Conservation (phyloP, 2,797 vertebrate genomes). For the Rhinogobio ventralis region DNA sequence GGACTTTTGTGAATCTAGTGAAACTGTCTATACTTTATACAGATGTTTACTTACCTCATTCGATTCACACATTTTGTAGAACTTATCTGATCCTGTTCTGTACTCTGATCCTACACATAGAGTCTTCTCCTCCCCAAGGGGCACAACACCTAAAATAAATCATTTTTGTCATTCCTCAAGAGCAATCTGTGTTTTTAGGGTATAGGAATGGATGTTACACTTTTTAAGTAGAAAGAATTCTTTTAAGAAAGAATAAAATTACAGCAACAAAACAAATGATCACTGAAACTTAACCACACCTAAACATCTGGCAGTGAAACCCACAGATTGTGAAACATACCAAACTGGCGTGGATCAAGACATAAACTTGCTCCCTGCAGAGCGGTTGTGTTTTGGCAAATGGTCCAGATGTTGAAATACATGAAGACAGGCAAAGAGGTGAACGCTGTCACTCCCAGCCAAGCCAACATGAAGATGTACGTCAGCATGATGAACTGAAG, state of each 20-base stretch:
- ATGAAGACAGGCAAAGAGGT: slow-evolving; percentile 97
- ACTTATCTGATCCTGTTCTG: slow-evolving; percentile 83
- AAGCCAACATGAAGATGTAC: slow-evolving; percentile 98
- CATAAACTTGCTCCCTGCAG: slow-evolving; percentile 89
- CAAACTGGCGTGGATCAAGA: slow-evolving; percentile 96
- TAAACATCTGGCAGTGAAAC: neutral
- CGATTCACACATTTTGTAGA: slow-evolving; percentile 94
- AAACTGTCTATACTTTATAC: neutral
- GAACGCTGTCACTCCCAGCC: slow-evolving; percentile 96
- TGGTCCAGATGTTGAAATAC: slow-evolving; percentile 99
- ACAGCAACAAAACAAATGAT: neutral
- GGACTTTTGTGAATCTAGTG: neutral
- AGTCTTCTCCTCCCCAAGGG: slow-evolving; percentile 90
- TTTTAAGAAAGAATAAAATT: neutral
- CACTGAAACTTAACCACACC: neutral
- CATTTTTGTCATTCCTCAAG: neutral
- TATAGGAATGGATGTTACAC: neutral
- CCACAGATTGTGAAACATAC: slow-evolving; percentile 71
- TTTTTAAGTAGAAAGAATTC: too few species aligned
- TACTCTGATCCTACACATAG: slow-evolving; percentile 88
- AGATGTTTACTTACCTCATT: slow-evolving; percentile 83
- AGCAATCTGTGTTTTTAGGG: neutral
- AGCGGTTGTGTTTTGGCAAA: slow-evolving; percentile 91
- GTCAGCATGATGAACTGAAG: slow-evolving; percentile 98
- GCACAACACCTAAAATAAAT: slow-evolving; percentile 87